These are phyloP conservation scores for Pseudochirops cupreus DNA, from an alignment of 2,797 vertebrate species.

Conservation along the genomic window DNA sequence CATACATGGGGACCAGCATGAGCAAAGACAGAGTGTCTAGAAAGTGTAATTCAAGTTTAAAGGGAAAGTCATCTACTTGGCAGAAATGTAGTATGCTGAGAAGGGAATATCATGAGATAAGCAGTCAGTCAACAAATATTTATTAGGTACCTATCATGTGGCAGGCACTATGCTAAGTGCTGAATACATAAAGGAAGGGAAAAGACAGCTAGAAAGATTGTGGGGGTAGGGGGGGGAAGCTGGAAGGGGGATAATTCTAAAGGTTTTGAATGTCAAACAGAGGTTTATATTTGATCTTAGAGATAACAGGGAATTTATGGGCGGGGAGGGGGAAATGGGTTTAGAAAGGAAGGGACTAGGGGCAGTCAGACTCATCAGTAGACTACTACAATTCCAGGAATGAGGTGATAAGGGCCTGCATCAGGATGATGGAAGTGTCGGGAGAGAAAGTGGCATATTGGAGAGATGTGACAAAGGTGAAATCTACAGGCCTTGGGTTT, in stretches of 20 bases:
- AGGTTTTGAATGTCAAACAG: background rate
- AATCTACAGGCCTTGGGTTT: background rate
- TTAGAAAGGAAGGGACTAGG: background rate
- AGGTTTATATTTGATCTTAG: background rate
- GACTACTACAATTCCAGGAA: background rate
- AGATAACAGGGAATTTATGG: background rate
- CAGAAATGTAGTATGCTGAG: background rate
- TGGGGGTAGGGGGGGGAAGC: rapidly evolving
- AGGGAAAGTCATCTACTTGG: background rate
- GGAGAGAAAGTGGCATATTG: background rate
- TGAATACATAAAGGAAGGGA: too few species aligned
- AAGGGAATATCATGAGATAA: background rate
- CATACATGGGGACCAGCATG: background rate
- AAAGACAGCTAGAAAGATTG: too few species aligned
- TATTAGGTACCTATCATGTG: background rate
- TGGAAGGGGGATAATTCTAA: background rate
- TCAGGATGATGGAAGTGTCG: background rate
- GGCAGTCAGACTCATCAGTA: background rate
- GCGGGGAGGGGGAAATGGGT: too few species aligned
- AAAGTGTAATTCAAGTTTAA: background rate
- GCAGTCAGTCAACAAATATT: background rate
- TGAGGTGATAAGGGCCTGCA: too few species aligned
- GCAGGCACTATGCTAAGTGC: too few species aligned
- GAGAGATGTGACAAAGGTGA: background rate
- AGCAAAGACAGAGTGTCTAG: background rate